A percentile compares a stretch with the other conserved stretches of the same genome.
Conservation (phyloP, 1,140 invertebrate genomes). For the Lasioglossum baleicum region DNA sequence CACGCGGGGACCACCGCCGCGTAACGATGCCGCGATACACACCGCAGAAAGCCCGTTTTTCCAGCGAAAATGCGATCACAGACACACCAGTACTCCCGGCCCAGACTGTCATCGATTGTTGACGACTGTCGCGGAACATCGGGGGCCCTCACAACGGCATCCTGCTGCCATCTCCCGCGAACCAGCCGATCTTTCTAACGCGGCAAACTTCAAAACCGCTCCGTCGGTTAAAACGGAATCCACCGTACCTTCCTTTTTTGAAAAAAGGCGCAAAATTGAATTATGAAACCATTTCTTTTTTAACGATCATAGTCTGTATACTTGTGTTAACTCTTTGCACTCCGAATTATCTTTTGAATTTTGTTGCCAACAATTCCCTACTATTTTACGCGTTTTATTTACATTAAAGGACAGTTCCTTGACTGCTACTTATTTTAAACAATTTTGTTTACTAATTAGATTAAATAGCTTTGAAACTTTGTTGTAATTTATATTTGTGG, state of each 20-base stretch:
- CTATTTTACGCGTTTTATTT: too few relatives aligned
- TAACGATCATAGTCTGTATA: too few relatives aligned
- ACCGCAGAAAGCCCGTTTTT: conserved; percentile 34
- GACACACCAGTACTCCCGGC: conserved; percentile 49
- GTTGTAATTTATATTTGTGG: too few relatives aligned
- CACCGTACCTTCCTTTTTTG: not conserved
- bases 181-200: not conserved
- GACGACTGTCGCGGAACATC: conserved; percentile 34
- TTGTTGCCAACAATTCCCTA: too few relatives aligned
- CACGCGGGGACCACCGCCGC: not conserved
- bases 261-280: too few relatives aligned
- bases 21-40: not conserved
- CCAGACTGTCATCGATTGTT: conserved; percentile 60
- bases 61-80: conserved; percentile 48
- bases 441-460: too few relatives aligned
- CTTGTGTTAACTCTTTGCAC: too few relatives aligned
- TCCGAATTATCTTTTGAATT: too few relatives aligned
- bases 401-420: too few relatives aligned
- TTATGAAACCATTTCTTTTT: too few relatives aligned
- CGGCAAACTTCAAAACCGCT: not conserved
- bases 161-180: conserved; percentile 27
- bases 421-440: too few relatives aligned
- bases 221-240: not conserved
- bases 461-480: too few relatives aligned
- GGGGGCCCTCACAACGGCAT: not conserved